Evolutionary conservation across 2,888 invertebrate genomes (phyloP), one percentile per base, ranked within the genome.

Genomic region (Pterostichus madidus): DNA sequence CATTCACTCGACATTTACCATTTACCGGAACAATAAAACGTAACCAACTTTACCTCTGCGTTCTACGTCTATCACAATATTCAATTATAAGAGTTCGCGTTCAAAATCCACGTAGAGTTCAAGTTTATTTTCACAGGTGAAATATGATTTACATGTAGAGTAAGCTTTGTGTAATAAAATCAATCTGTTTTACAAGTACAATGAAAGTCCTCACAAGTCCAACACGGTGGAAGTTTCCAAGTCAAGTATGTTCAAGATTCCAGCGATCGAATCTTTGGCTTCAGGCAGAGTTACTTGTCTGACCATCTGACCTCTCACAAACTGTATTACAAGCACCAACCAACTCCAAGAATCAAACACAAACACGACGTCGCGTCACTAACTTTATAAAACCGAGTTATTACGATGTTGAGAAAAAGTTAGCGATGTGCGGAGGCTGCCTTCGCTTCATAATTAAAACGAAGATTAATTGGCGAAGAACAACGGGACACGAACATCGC

Each of bases 381-480:
- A 49, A 49, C 11, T 49, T 49, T 11, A n/a, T 49, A 49, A 10
- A 49, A 49, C 24, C 24, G 24, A 24, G 24, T 24, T 24, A 24
- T 24, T 24, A 24, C 49, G 13, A 49, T 5, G 56, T 56, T 56
- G 7, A 64, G 13, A 35, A 64, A 64, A 64, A 64, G 13, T 64
- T 64, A 5, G 24, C 39, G 39, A 39, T 39, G n/a, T n/a, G 49
- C 49, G 49, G 2, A 49, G 11, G 13, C 49, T 13, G 49, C 39
- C 39, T 39, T 39, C 8, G 39, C 39, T 5, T 39, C 5, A 49
- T 64, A 64, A 64, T 64, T 64, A 64, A 64, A 64, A 64, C 64
- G 35, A 35, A 64, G 13, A 64, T 64, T 64, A 64, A 64, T 64
- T 64, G 64, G 35, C 32, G 35, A 35, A 64, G n/a, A 35, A 61